Evolutionary conservation across 2,113 vertebrate genomes (phyloP), one percentile per base, ranked within the genome.

Genomic region (Syngnathus scovelli): DNA sequence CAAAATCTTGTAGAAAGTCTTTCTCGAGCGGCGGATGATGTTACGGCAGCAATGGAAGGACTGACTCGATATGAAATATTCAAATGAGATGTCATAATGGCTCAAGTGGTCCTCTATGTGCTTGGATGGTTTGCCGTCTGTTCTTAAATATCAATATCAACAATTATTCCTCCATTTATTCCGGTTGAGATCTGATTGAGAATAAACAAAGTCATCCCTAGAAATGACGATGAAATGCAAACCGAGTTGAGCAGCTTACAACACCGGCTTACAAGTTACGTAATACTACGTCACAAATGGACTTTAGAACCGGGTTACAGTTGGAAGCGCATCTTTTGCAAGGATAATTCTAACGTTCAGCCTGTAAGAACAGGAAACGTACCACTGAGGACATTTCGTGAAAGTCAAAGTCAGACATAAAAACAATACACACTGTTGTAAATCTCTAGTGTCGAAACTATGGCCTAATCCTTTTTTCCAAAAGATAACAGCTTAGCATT

Each of bases 401-500:
- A n/a, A 8, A 51, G 48, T 51, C n/a, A 54, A 54, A 23, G 52
- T 54, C 52, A 54, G 21, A 54, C 10, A 23, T 21, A 54, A 54
- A 54, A 54, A 21, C 52, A 54, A 54, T 23, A 10, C 8, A 23
- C 52, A 54, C 49, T 68, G n/a, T 49, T 52, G 74, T 80, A 54
- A 78, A 52, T 77, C 69, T 64, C 1, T 33, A 33, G 27, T 33
- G 39, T 41, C 6, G 7, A 41, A 41, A 7, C 39, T 1, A 41
- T 9, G 9, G 39, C 39, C 39, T 41, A 41, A 41, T 41, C 39
- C 39, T 9, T 41, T 41, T 41, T 9, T 41, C 39, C 6, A 41
- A 41, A 41, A 41, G 39, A 6, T 61, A 41, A 62, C 18, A 43
- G 72, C 67, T 86, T 86, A 81, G 71, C 81, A 74, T 86, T 84